Evolutionary conservation across 2,888 invertebrate species (phyloP), one percentile per base, ranked within the genome.

Genomic region (Aromia moschata): DNA sequence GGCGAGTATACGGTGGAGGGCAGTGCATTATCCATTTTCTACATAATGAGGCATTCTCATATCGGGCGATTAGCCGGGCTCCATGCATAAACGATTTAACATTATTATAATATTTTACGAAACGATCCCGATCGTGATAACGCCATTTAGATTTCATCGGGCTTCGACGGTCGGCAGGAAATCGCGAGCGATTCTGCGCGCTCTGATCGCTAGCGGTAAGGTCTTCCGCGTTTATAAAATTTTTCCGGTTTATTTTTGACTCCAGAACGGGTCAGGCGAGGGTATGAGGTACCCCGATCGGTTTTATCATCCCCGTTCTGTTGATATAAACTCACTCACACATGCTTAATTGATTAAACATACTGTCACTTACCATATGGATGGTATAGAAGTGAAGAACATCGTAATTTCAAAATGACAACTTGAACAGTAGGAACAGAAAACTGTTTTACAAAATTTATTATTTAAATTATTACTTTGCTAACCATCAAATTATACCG

Each of bases 11-110:
- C 58, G n/a, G 57, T 60, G 68, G 64, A 68, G 63, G 63, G 67
- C 63, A 67, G 75, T 75, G 71, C 73, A 76, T 77, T 78, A 77
- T 76, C 77, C 77, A 75, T 76, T 76, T 77, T 77, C 72, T 71
- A 72, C 74, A 75, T 78, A 77, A 78, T 75, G 73, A 73, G 72
- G 70, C 71, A 74, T 74, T 73, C 74, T 73, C 73, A 73, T 76
- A 75, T 77, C 74, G 70, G 52, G 68, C 71, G 73, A 70, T 72
- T 71, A 68, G 66, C 64, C 65, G 45, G 59, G 64, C 65, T 72
- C 69, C 74, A 72, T 74, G 75, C 75, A 77, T 76, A 76, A 76
- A 74, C 75, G 74, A 68, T 72, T 72, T 70, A 68, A 66, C 73
- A 69, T 76, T 76, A 77, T 77, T 76, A 77, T 76, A 77, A 77